Evolutionary conservation across 1,140 invertebrate genomes (phyloP).

Genomic region (Lineus longissimus): DNA sequence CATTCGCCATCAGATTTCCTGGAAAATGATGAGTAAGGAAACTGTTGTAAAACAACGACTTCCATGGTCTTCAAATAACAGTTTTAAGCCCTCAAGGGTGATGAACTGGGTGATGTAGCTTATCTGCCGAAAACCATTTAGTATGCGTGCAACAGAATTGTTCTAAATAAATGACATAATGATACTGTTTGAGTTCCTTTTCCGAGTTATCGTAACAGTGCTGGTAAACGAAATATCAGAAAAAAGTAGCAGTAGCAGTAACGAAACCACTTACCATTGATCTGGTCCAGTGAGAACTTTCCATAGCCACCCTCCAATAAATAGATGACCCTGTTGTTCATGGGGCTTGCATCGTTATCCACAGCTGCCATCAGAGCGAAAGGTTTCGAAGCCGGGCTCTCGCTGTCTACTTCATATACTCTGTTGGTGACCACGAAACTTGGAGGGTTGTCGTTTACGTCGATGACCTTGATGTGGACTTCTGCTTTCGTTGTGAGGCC

Average conservation of each 20-base stretch:
- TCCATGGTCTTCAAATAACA: too few relatives aligned
- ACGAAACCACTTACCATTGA: slow-evolving; percentile 2
- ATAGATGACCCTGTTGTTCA: slow-evolving; percentile 9
- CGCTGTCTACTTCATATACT: not conserved
- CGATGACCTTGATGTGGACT: not conserved
- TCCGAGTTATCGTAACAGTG: too few relatives aligned
- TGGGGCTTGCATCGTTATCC: slow-evolving; percentile 3
- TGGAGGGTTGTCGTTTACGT: slow-evolving; percentile 13
- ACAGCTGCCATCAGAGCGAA: not conserved
- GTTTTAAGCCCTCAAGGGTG: too few relatives aligned
- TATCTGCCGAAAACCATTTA: too few relatives aligned
- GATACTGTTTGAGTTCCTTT: too few relatives aligned
- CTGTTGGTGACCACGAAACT: not conserved
- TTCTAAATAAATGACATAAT: too few relatives aligned
- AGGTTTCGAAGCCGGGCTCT: not conserved
- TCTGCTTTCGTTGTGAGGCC: too few relatives aligned
- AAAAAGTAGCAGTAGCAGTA: not conserved
- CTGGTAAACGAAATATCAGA: too few relatives aligned
- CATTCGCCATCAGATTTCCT: not conserved
- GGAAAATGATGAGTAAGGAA: not conserved
- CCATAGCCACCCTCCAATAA: slow-evolving; percentile 7
- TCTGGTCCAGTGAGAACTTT: slow-evolving; percentile 9
- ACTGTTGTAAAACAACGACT: too few relatives aligned
- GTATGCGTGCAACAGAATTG: too few relatives aligned
- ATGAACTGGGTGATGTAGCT: too few relatives aligned